These are phyloP conservation scores for Mycetomoellerius zeteki DNA, from an alignment of 1,140 invertebrate genomes.

Conservation along the genomic window DNA sequence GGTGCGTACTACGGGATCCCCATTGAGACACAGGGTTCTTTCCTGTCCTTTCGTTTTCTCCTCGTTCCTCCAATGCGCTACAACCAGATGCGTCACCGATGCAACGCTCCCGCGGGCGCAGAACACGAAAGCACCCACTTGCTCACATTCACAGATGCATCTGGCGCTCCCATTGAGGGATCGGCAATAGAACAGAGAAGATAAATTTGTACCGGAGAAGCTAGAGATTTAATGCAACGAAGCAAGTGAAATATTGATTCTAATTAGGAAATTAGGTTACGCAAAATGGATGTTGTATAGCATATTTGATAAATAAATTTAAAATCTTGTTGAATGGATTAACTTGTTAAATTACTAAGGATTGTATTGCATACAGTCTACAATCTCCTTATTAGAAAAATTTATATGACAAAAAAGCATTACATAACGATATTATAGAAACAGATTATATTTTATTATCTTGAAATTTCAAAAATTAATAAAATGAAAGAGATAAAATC, in stretches of 20 bases:
- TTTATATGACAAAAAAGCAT: neutral
- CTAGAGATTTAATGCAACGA: neutral
- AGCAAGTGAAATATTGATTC: slow-evolving; percentile 2
- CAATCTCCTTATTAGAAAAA: neutral
- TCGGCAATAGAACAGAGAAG: slow-evolving; percentile 58
- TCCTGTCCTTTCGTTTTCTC: slow-evolving; percentile 1
- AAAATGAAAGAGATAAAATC: neutral
- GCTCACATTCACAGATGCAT: slow-evolving; percentile 23
- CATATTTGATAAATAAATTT: neutral
- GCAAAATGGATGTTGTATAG: neutral
- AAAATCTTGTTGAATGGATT: neutral
- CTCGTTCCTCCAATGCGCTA: neutral
- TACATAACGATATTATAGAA: neutral
- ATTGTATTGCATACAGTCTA: neutral
- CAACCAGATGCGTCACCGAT: slow-evolving; percentile 80
- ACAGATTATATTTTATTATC: neutral
- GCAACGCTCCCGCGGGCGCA: slow-evolving; percentile 71
- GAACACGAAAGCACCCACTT: slow-evolving; percentile 52
- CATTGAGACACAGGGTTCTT: slow-evolving; percentile 66
- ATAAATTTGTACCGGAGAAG: slow-evolving; percentile 42
- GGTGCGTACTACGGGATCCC: slow-evolving; percentile 71
- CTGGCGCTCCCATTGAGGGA: slow-evolving; percentile 22
- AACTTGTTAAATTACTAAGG: neutral
- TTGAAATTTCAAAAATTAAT: neutral
- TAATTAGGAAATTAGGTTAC: neutral